Percentiles rank a stretch among this genome's conserved stretches.
phyloP scores from a whole-genome alignment of 2,113 vertebrate species.

The Neogale vison region DNA sequence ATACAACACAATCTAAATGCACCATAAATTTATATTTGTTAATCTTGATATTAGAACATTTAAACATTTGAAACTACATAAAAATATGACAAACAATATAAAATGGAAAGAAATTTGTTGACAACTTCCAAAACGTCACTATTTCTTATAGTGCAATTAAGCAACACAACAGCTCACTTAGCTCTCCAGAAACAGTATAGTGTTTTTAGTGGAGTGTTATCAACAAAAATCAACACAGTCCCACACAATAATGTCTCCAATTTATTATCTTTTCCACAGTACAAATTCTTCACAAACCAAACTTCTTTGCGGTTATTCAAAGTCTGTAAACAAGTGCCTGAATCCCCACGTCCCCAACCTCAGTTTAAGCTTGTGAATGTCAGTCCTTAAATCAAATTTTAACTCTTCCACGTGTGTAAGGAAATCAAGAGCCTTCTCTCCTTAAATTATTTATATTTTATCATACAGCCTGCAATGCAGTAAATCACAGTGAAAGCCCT shows the following conservation, averaged over 20 bases:
- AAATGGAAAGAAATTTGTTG: conserved; percentile 82
- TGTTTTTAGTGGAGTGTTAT: conserved; percentile 70
- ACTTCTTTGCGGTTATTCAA: conserved; percentile 80
- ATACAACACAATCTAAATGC: conserved; percentile 79
- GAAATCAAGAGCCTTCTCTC: conserved; percentile 84
- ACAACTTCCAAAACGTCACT: conserved; percentile 78
- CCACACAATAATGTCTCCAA: conserved; percentile 85
- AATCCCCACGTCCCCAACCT: conserved; percentile 49
- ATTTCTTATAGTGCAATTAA: conserved; percentile 77
- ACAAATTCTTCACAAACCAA: conserved; percentile 93
- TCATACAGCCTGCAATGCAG: conserved; percentile 86
- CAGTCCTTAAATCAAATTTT: conserved; percentile 82
- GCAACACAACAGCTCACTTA: conserved; percentile 75
- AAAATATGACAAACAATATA: conserved; percentile 85
- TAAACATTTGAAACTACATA: conserved; percentile 84
- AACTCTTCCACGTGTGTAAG: conserved; percentile 81
- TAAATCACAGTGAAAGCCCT: conserved; percentile 96
- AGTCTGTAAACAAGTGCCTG: conserved; percentile 87
- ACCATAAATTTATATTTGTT: conserved; percentile 83
- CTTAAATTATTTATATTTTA: conserved; percentile 77
- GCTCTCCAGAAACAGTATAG: conserved; percentile 72
- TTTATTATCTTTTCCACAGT: conserved; percentile 93
- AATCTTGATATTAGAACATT: conserved; percentile 83
- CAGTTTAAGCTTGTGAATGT: conserved; percentile 79
- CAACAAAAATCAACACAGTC: conserved; percentile 82